Conservation (phyloP, 2,888 invertebrate species). For the Mimumesa dahlbomi region DNA sequence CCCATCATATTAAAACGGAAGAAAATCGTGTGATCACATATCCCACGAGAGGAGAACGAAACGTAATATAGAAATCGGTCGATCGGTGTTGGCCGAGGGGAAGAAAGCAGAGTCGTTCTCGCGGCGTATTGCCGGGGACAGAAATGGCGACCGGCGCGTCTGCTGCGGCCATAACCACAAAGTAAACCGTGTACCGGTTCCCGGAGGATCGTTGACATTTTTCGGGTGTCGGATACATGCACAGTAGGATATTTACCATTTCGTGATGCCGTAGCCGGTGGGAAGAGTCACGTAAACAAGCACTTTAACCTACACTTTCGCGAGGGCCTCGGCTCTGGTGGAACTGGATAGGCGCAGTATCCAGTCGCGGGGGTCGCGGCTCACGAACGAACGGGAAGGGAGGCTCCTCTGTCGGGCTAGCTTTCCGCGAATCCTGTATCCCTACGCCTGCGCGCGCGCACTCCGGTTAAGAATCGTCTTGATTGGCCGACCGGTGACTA, state of each 20-base stretch:
- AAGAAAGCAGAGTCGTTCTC: constrained; percentile 56
- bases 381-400: constrained; percentile 77
- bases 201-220: constrained; percentile 33
- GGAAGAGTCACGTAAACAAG: constrained; percentile 74
- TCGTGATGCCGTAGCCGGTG: constrained; percentile 68
- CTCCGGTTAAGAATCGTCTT: constrained; percentile 37
- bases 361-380: constrained; percentile 75
- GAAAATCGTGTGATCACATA: constrained; percentile 8
- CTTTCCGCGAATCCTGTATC: constrained; percentile 67
- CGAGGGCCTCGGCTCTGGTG: constrained; percentile 72
- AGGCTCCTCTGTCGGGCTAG: constrained; percentile 72
- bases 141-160: constrained; percentile 79
- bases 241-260: constrained; percentile 75
- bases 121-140: constrained; percentile 67
- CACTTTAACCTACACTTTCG: constrained; percentile 77
- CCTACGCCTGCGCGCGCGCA: constrained; percentile 71
- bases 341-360: constrained; percentile 75
- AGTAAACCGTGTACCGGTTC: constrained; percentile 51
- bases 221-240: constrained; percentile 24
- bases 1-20: background rate
- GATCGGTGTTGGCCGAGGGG: constrained; percentile 29
- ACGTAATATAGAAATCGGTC: constrained; percentile 12
- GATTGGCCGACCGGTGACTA: constrained; percentile 42
- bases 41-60: background rate
- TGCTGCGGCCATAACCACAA: constrained; percentile 77